Evolutionary conservation across 2,797 vertebrate species (phyloP), one percentile per base, ranked within the genome.

Genomic region (Eospalax fontanierii): DNA sequence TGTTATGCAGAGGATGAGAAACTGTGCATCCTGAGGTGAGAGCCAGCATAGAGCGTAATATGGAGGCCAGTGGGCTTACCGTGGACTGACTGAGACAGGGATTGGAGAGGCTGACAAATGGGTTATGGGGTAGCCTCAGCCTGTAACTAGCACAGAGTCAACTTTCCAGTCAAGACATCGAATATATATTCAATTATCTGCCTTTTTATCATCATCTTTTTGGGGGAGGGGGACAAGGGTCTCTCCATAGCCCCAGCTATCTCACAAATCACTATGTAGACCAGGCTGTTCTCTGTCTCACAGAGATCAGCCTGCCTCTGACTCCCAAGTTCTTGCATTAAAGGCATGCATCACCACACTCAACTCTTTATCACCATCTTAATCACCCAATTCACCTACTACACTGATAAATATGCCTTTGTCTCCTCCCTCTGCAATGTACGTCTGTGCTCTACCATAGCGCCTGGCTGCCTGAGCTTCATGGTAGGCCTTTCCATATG

Each of bases 91-190:
- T 26, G 1, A 3, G 7, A n/a, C 8, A 54, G 33, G 50, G 10
- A 19, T 2, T 38, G 70, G 33, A 24, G 18, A 33, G 35, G 30
- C 6, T 6, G 35, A 14, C 21, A 2, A 35, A 19, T 1, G 12
- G 8, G 18, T 30, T 33, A 16, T 16, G 5, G 24, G 11, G 19
- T 46, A 4, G 1, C 2, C 7, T 3, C 18, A 5, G 26, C 0
- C 33, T 74, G 2, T 21, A 75, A 76, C 24, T 50, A 40, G 43
- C 8, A 0, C n/a, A 40, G 50, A 38, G 24, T 71, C 57, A 54
- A 68, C 3, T 26, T 89, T 85, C 16, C 33, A 70, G 10, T 54
- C 43, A 86, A 19, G 30, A 46, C 50, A 38, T 57, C 68, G 43
- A 78, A 50, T 40, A 65, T 33, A 7, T 16, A 26, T 1, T 71